A percentile compares a stretch with the other conserved stretches of the same genome.
Evolutionary conservation across 2,888 invertebrate species (phyloP).

Genomic region (Drosophila multiciliata): DNA sequence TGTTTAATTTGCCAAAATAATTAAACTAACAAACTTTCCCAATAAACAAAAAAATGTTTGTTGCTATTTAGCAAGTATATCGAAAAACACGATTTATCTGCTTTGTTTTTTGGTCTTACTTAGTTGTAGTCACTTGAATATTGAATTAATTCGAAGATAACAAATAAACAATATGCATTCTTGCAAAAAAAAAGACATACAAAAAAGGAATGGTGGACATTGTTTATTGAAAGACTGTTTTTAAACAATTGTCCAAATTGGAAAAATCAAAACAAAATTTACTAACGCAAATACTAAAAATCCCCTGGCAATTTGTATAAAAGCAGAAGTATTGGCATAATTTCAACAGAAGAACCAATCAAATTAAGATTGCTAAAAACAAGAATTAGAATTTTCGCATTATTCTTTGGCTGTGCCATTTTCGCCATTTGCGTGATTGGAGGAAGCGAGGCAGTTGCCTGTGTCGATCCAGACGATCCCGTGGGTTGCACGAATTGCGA

Average conservation of each 20-base stretch:
- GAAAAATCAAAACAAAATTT: background rate
- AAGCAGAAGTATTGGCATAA: background rate
- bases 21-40: background rate
- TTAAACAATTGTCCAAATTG: slow-evolving; percentile 29
- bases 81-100: background rate
- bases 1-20: background rate
- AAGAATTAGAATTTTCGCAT: slow-evolving; percentile 10
- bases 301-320: slow-evolving; percentile 22
- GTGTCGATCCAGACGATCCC: slow-evolving; percentile 4
- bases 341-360: background rate
- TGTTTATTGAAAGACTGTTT: background rate
- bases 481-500: slow-evolving; percentile 18
- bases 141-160: background rate
- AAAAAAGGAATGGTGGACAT: background rate
- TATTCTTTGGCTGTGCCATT: slow-evolving; percentile 14
- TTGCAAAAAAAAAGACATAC: background rate
- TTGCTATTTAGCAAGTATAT: background rate
- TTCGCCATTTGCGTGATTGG: slow-evolving; percentile 5
- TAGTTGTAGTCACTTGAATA: background rate
- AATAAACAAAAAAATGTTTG: background rate
- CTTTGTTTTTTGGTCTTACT: background rate
- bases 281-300: background rate
- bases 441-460: slow-evolving; percentile 15
- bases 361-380: background rate
- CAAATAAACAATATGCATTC: background rate